Evolutionary conservation across 1,140 invertebrate species (phyloP), one percentile per base, ranked within the genome.

Genomic region (Drosophila sp.): DNA sequence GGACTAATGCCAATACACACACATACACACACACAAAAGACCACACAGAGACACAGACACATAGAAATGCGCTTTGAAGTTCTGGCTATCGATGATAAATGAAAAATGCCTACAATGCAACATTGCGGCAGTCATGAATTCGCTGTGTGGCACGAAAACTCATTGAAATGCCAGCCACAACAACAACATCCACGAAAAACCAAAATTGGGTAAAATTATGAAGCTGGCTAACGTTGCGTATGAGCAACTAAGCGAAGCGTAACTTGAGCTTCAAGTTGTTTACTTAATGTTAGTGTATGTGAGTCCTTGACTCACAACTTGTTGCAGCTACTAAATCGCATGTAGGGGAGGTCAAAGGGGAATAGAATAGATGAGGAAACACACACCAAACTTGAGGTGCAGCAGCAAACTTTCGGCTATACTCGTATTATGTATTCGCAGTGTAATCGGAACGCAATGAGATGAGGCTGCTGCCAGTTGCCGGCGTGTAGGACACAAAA

Each of bases 381-480:
- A 36, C 43, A 36, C 43, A 48, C n/a, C 32, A 38, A 65, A 57
- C 25, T 57, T 65, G 29, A 57, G 62, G 53, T 67, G 70, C 70
- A 46, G 38, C 25, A 50, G 43, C 27, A 43, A 58, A 83, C 76
- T 63, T 69, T 66, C 75, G n/a, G 51, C 50, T 83, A 25, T 63
- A 21, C 21, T 21, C 21, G 21, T 21, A 81, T 82, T 75, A 58
- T 41, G 73, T 62, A 59, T 63, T 70, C 46, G 51, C 43, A 56
- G 7, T 46, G 80, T 80, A 84, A 84, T 73, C 81, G 81, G 76
- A 72, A 77, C 62, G 43, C 76, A 76, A 75, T 74, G 74, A 78
- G 77, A 70, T 59, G 50, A 61, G 40, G 32, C 53, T 34, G 32
- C 53, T 34, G 59, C 45, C 61, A 66, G 46, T 18, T 14, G 51